phyloP scores from a whole-genome alignment of 2,888 invertebrate species.

The Adineta ricciae region DNA sequence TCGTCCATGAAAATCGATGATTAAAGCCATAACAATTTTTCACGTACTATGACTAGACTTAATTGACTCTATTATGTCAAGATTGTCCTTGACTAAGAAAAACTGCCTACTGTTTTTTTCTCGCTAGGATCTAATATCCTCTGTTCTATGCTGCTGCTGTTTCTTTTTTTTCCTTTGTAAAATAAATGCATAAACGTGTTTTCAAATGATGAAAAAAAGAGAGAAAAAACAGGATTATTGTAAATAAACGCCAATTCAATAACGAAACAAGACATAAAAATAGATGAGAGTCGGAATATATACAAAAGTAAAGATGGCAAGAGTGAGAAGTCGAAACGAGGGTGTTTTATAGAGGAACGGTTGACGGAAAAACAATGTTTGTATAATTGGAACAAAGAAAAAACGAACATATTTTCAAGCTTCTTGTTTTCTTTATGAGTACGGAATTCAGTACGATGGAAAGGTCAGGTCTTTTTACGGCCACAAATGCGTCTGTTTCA shows the following conservation, averaged over 20 bases:
- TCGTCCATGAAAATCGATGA: neutral
- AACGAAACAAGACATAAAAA: neutral
- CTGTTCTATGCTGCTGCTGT: neutral
- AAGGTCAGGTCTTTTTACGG: neutral
- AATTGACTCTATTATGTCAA: neutral
- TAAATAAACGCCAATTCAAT: neutral
- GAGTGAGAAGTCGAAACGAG: neutral
- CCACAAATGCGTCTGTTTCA: neutral
- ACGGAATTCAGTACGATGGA: neutral
- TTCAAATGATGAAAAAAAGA: neutral
- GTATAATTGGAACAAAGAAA: neutral
- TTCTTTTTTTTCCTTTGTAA: neutral
- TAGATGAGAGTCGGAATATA: too few relatives aligned
- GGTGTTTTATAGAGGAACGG: neutral
- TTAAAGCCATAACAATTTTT: neutral
- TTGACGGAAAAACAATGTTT: neutral
- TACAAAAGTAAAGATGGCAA: neutral
- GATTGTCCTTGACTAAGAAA: neutral
- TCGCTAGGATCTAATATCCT: neutral
- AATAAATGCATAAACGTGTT: neutral
- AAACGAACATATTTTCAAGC: too few relatives aligned
- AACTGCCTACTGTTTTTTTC: neutral
- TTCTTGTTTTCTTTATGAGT: neutral
- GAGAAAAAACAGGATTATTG: neutral
- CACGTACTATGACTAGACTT: neutral